Evolutionary conservation across 2,888 invertebrate genomes (phyloP).

Genomic region (Heteromurus nitidus): DNA sequence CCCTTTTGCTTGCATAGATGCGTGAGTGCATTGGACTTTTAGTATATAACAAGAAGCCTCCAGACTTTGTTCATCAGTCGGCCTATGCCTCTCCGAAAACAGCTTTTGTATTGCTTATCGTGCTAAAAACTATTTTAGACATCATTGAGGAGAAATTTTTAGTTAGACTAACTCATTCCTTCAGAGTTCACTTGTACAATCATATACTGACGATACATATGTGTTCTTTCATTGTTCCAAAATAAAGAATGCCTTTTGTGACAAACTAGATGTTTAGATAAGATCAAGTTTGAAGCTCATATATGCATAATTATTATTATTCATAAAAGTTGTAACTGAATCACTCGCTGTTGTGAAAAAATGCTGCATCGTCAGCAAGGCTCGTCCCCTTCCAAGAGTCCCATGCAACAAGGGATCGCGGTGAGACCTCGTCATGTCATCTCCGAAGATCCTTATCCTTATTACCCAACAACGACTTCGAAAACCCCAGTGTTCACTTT

Average conservation of each 20-base stretch:
- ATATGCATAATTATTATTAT: too few relatives aligned
- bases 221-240: background rate
- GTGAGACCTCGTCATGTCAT: conserved; percentile 42
- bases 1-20: conserved; percentile 2
- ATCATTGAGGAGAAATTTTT: background rate
- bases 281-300: too few relatives aligned
- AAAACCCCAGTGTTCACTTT: conserved; percentile 58
- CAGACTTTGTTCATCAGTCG: conserved; percentile 60
- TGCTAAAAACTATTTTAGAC: too few relatives aligned
- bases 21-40: conserved; percentile 19
- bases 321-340: too few relatives aligned
- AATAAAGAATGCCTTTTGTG: background rate
- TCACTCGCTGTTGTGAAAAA: too few relatives aligned
- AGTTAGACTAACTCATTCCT: background rate
- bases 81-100: conserved; percentile 19
- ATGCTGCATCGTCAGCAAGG: conserved; percentile 4
- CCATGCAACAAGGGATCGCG: conserved; percentile 25
- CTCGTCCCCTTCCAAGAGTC: conserved; percentile 19
- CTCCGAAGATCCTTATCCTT: conserved; percentile 52
- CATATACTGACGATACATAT: too few relatives aligned
- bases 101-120: too few relatives aligned
- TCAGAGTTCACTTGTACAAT: background rate
- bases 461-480: conserved; percentile 32
- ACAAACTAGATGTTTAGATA: too few relatives aligned
- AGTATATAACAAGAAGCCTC: conserved; percentile 36